Evolutionary conservation across 1,140 invertebrate genomes (phyloP).

Genomic region (Dendrolimus kikuchii): DNA sequence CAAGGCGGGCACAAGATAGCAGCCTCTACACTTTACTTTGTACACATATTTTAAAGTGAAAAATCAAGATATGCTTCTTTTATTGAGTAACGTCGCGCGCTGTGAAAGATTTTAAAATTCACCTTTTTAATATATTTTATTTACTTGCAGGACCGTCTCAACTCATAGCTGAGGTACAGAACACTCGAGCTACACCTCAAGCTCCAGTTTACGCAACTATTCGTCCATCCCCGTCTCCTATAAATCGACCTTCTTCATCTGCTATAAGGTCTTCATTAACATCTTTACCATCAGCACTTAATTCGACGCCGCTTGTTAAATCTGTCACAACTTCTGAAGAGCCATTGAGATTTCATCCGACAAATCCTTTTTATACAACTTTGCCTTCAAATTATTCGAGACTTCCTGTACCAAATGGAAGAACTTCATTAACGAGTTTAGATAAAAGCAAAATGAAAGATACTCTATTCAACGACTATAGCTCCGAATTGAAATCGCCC

Average conservation of each 20-base stretch:
- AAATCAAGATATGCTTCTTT: too few species aligned
- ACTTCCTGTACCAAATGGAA: conserved; percentile 58
- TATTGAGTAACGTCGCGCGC: background rate
- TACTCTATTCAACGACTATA: conserved; percentile 15
- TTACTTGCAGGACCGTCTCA: conserved; percentile 67
- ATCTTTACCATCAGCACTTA: conserved; percentile 38
- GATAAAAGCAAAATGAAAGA: conserved; percentile 50
- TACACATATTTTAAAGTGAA: background rate
- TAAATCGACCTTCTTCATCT: conserved; percentile 30
- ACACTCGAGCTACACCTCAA: conserved; percentile 51
- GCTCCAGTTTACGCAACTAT: conserved; percentile 57
- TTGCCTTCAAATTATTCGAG: conserved; percentile 55
- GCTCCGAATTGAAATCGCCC: conserved; percentile 30
- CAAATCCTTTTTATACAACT: conserved; percentile 65
- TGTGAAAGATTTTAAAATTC: background rate
- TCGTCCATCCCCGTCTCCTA: conserved; percentile 36
- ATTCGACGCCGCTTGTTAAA: conserved; percentile 44
- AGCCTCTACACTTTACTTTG: background rate
- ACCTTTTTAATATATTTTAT: conserved; percentile 10
- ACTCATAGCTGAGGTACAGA: conserved; percentile 49
- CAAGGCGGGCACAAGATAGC: conserved; percentile 6
- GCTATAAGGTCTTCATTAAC: conserved; percentile 41
- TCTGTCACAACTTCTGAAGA: conserved; percentile 37
- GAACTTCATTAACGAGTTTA: conserved; percentile 36
- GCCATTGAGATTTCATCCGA: conserved; percentile 50